Evolutionary conservation across 2,888 invertebrate genomes (phyloP).

Genomic region (Sesia bembeciformis): DNA sequence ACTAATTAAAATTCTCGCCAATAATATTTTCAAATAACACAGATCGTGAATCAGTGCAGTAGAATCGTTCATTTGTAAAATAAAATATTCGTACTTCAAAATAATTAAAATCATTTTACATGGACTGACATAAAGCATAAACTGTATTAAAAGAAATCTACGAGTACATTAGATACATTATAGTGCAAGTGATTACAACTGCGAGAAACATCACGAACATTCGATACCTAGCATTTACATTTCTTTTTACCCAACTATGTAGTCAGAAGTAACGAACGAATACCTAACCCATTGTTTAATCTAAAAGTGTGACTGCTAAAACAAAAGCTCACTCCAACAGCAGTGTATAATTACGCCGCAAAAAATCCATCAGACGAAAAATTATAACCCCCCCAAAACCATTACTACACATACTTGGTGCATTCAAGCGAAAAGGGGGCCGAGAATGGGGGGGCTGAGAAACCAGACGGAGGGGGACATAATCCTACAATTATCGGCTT

Average conservation of each 20-base stretch:
- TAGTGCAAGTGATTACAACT: too few species aligned
- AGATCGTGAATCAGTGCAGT: too few species aligned
- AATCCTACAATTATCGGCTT: conserved; percentile 73
- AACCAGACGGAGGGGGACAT: conserved; percentile 30
- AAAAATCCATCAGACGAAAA: conserved; percentile 57
- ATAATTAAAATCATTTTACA: too few species aligned
- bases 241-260: background rate
- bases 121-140: too few species aligned
- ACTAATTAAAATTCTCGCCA: too few species aligned
- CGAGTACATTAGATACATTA: too few species aligned
- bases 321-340: background rate
- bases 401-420: conserved; percentile 52
- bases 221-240: background rate
- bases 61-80: too few species aligned
- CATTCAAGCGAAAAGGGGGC: conserved; percentile 49
- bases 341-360: conserved; percentile 6
- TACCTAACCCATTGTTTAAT: background rate
- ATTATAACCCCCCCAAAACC: conserved; percentile 62
- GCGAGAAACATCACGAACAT: too few species aligned
- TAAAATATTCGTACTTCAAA: too few species aligned
- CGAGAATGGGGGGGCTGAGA: conserved; percentile 21
- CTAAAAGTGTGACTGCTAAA: background rate
- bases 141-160: too few species aligned
- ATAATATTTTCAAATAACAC: too few species aligned
- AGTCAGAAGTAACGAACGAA: too few species aligned